A percentile compares a stretch with the other conserved stretches of the same genome.
These are phyloP conservation scores for Scaptomyza parva DNA, from an alignment of 2,888 invertebrate genomes.

Conservation along the genomic window DNA sequence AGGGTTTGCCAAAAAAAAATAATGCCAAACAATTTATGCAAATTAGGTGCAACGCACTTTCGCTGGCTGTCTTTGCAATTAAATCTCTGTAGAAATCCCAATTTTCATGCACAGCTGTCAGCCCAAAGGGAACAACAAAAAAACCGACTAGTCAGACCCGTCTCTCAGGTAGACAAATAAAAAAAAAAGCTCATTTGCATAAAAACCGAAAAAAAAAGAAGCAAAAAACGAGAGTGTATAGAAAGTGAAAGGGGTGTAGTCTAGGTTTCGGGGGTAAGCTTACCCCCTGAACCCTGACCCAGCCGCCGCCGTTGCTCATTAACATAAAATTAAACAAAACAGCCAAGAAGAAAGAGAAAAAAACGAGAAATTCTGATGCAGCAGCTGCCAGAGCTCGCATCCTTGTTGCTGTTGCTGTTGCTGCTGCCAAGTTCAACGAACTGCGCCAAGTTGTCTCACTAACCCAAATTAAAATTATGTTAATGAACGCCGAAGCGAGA, in stretches of 20 bases:
- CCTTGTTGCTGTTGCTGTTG: constrained; percentile 47
- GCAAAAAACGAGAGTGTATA: constrained; percentile 51
- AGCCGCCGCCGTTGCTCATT: constrained; percentile 66
- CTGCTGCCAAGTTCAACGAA: constrained; percentile 67
- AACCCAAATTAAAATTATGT: constrained; percentile 84
- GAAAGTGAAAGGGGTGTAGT: constrained; percentile 73
- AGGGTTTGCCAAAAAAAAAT: constrained; percentile 58
- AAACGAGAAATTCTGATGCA: constrained; percentile 59
- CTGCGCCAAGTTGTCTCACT: constrained; percentile 76
- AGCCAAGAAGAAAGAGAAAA: constrained; percentile 25
- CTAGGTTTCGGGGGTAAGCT: constrained; percentile 41
- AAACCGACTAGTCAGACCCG: constrained; percentile 28
- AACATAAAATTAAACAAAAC: constrained; percentile 72
- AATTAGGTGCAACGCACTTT: constrained; percentile 52
- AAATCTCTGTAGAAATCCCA: constrained; percentile 49
- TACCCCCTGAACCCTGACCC: constrained; percentile 46
- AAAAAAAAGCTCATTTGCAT: constrained; percentile 76
- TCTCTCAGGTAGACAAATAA: constrained; percentile 58
- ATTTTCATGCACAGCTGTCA: constrained; percentile 48
- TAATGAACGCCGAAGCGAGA: constrained; percentile 69
- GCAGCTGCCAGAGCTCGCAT: constrained; percentile 54
- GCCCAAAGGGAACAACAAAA: constrained; percentile 22
- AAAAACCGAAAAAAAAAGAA: constrained; percentile 40
- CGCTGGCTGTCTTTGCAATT: constrained; percentile 51
- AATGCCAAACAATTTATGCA: constrained; percentile 63